Conservation (phyloP, 1,140 invertebrate species). For the Drosophila saltans region DNA sequence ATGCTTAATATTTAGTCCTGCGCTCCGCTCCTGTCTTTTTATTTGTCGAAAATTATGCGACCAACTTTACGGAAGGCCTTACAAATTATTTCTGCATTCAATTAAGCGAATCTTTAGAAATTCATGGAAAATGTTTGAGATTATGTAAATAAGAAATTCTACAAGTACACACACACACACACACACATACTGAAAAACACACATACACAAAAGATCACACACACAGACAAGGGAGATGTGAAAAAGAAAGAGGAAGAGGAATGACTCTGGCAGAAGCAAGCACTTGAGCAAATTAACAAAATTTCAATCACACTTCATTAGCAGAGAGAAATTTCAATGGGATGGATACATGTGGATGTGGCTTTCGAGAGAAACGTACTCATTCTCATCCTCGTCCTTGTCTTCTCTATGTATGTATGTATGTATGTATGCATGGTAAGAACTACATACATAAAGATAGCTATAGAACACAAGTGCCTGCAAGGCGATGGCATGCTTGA, state of each 20-base stretch:
- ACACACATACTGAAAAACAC: too few relatives aligned
- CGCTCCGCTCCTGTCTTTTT: background rate
- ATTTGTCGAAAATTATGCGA: constrained; percentile 38
- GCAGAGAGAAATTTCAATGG: constrained; percentile 60
- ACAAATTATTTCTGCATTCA: constrained; percentile 61
- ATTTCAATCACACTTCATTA: constrained; percentile 77
- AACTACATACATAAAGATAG: constrained; percentile 49
- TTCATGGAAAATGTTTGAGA: constrained; percentile 47
- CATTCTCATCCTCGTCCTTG: background rate
- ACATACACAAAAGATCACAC: constrained; percentile 9
- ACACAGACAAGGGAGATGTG: constrained; percentile 1
- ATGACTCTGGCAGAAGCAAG: constrained; percentile 27
- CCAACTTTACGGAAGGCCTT: constrained; percentile 37
- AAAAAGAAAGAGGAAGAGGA: background rate
- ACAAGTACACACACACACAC: constrained; percentile 24
- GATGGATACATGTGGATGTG: constrained; percentile 29
- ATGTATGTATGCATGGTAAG: constrained; percentile 14
- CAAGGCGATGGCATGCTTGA: background rate
- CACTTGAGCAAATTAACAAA: constrained; percentile 73
- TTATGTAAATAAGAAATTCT: constrained; percentile 66
- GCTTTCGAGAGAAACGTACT: constrained; percentile 7
- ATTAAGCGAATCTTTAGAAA: constrained; percentile 56
- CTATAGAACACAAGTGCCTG: background rate
- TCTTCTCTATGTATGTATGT: background rate
- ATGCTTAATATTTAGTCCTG: too few relatives aligned